Conservation (phyloP, 2,888 invertebrate genomes). For the Idaea aversata region DNA sequence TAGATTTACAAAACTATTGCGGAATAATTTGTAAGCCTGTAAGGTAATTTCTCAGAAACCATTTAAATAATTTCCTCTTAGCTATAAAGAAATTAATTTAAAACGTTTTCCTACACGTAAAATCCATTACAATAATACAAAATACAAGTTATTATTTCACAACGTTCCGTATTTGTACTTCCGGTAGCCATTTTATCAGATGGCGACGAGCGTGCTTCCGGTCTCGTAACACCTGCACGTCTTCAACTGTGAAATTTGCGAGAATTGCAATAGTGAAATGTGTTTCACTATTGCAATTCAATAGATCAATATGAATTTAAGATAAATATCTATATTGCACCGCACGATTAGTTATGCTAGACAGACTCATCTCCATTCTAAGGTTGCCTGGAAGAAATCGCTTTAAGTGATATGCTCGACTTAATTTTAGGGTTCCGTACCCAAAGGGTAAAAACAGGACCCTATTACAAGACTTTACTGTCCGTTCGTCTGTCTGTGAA, state of each 20-base stretch:
- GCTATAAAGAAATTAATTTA: not conserved
- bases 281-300: not conserved
- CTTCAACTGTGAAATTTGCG: not conserved
- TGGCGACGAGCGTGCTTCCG: conserved; percentile 15
- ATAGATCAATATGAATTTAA: no score
- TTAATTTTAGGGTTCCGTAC: no score
- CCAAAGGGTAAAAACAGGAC: no score
- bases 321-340: no score
- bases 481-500: no score
- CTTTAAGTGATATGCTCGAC: no score
- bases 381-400: no score
- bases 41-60: not conserved
- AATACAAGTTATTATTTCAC: not conserved
- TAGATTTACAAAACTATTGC: no score
- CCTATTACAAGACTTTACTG: no score
- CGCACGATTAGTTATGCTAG: no score
- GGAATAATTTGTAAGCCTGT: not conserved
- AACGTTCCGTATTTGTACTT: conserved; percentile 7
- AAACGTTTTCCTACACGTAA: not conserved
- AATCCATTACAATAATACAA: not conserved
- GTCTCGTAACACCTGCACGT: not conserved
- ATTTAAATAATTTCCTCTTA: not conserved
- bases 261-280: not conserved
- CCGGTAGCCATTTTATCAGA: conserved; percentile 28
- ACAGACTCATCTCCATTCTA: no score